phyloP scores from a whole-genome alignment of 2,797 vertebrate genomes.

The Hippocampus kuda region DNA sequence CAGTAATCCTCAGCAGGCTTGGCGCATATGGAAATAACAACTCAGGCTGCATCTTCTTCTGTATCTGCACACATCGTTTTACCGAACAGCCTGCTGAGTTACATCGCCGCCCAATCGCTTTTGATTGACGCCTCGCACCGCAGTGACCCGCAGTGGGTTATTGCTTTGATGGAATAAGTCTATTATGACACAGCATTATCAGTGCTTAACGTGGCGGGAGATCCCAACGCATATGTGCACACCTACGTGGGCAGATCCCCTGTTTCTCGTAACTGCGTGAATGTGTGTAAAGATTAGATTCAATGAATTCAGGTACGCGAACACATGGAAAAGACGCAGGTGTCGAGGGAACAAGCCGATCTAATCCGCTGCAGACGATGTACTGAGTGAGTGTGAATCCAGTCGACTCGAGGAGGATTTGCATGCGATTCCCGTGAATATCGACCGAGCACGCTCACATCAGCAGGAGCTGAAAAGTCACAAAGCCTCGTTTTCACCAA shows the following conservation, averaged over 20 bases:
- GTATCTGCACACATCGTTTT: neutral
- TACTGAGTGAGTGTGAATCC: conserved; percentile 18
- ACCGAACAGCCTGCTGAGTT: neutral
- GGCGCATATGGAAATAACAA: neutral
- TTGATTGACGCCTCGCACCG: neutral
- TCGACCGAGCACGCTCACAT: conserved; percentile 10
- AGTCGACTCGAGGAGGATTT: conserved; percentile 22
- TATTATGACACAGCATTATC: neutral
- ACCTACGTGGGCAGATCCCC: neutral
- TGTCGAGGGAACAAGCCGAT: neutral
- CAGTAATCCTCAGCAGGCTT: neutral
- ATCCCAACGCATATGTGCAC: neutral
- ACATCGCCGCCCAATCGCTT: neutral
- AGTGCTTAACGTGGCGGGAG: neutral
- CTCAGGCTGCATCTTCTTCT: neutral
- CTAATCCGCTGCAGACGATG: neutral
- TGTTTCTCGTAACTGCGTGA: conserved; percentile 26
- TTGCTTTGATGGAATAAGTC: conserved; percentile 3
- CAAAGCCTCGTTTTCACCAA: neutral
- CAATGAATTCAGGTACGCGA: conserved; percentile 38
- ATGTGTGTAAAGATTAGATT: conserved; percentile 51
- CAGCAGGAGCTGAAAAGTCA: neutral
- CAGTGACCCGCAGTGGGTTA: neutral
- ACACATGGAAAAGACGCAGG: neutral
- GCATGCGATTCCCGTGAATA: conserved; percentile 19